Base-by-base conservation (phyloP, 2,888 invertebrate species). In the Ectropis crepuscularia region DNA sequence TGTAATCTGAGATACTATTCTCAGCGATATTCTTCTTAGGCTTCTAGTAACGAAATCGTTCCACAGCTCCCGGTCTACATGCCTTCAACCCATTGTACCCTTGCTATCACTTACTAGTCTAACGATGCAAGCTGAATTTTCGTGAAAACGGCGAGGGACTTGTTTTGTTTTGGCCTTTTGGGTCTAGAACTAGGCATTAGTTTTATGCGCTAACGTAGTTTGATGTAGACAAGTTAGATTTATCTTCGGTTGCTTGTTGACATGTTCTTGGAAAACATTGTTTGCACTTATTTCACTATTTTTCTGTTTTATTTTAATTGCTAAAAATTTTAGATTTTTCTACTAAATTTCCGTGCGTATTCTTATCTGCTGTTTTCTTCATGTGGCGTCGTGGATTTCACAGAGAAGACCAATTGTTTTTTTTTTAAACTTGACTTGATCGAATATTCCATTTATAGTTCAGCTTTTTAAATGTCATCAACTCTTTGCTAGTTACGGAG, bases 71-170 rank as follows among this genome's bases (percentile, higher is more conserved):
- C 1, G 12, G 16, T 53, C 69, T 68, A 68, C 49, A 58, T 59
- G 66, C 66, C 66, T 61, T 61, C 47, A 58, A 76, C 69, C 63
- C 51, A 50, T 53, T 55, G 57, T 65, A 73, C 64, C 72, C 62
- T 67, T 57, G 67, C 73, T 76, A 80, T 77, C 79, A 76, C 71
- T 76, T 70, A 69, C 67, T 72, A 71, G 76, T 78, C 73, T 69
- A 63, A 71, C 68, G 65, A 70, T 71, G 72, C 74, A 75, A 68
- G 64, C 71, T 74, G 76, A 74, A 74, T 74, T 73, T 77, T 76
- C 72, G 71, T 67, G 67, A 68, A 71, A 60, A 67, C 53, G 57
- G 49, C 43, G 62, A 64, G 62, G 67, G 57, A 43, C 63, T 55
- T 47, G 61, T 61, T 66, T 68, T 69, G 70, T 68, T 71, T 63